A percentile compares a stretch with the other conserved stretches of the same genome.
Conservation (phyloP, 2,113 vertebrate species). For the Clarias macrocephalus region DNA sequence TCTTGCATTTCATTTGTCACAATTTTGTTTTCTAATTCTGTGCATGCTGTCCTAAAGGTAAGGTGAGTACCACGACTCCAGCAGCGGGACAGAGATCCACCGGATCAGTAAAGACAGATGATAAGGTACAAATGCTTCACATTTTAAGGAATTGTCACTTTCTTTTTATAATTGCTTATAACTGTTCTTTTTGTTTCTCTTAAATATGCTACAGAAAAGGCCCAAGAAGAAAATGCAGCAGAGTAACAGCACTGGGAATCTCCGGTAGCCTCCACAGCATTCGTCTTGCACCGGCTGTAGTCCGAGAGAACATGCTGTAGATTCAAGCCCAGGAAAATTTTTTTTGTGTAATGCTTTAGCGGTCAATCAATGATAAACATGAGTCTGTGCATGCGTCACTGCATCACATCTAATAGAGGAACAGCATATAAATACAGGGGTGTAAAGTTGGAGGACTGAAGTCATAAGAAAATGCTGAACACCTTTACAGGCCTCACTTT, state of each 20-base stretch:
- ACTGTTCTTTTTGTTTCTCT: background rate
- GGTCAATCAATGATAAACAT: background rate
- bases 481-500: background rate
- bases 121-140: slow-evolving; percentile 20
- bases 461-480: background rate
- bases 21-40: background rate
- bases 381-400: background rate
- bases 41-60: background rate
- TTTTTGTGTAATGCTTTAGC: background rate
- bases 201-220: slow-evolving; percentile 24
- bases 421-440: too few species aligned
- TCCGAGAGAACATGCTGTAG: background rate
- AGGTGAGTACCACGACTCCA: background rate
- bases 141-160: too few species aligned
- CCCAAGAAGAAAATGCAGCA: slow-evolving; percentile 35
- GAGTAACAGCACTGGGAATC: slow-evolving; percentile 51
- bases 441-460: background rate
- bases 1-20: background rate
- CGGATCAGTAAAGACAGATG: background rate
- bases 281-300: background rate
- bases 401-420: background rate
- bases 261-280: background rate
- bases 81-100: background rate
- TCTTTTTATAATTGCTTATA: background rate
- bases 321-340: background rate